Percentiles rank a stretch among this genome's conserved stretches.
Evolutionary conservation across 2,888 invertebrate genomes (phyloP).

Genomic region (Cephus pulcher): DNA sequence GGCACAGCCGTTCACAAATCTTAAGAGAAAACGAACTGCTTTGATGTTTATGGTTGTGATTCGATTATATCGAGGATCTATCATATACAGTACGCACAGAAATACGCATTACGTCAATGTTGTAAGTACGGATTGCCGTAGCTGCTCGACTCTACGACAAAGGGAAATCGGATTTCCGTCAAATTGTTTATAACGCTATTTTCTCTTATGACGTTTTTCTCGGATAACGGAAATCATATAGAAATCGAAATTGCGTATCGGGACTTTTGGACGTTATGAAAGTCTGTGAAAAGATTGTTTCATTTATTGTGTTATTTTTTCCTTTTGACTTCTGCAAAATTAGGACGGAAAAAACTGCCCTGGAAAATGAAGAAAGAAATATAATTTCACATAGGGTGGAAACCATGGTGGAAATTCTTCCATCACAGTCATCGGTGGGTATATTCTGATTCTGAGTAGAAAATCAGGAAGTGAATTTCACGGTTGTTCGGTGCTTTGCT

Average conservation of each 20-base stretch:
- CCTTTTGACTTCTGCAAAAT: background rate
- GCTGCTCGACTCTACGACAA: slow-evolving; percentile 33
- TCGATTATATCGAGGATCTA: slow-evolving; percentile 42
- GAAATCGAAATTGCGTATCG: background rate
- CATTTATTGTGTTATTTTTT: background rate
- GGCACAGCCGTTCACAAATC: background rate
- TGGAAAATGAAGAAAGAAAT: background rate
- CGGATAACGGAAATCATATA: background rate
- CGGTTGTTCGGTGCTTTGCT: background rate
- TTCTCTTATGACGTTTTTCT: background rate
- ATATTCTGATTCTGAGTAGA: background rate
- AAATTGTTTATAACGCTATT: background rate
- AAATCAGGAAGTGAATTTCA: background rate
- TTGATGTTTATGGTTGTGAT: slow-evolving; percentile 49
- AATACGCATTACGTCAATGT: slow-evolving; percentile 25
- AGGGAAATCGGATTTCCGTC: slow-evolving; percentile 19
- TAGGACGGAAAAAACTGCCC: background rate
- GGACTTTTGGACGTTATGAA: background rate
- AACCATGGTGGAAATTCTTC: background rate
- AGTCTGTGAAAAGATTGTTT: background rate
- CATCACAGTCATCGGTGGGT: background rate
- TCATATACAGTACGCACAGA: slow-evolving; percentile 20
- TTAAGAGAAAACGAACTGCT: slow-evolving; percentile 35
- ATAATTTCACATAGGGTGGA: background rate
- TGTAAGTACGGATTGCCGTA: slow-evolving; percentile 13